Percentiles rank a stretch among this genome's conserved stretches.
Evolutionary conservation across 1,140 invertebrate species (phyloP).

Genomic region (Oncopeltus fasciatus): DNA sequence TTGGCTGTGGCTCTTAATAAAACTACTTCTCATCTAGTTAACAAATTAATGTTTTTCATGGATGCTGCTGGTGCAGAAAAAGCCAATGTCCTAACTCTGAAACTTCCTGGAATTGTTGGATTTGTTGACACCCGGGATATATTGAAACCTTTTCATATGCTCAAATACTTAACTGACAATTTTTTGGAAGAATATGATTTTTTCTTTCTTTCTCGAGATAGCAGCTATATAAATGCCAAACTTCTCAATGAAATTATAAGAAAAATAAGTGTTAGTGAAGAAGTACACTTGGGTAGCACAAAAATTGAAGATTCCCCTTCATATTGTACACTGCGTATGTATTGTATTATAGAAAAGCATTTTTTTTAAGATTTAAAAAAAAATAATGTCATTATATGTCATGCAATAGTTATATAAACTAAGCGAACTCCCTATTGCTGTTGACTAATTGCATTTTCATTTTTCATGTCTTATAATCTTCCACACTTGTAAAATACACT

Average conservation of each 20-base stretch:
- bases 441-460: no score
- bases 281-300: slow-evolving; percentile 57
- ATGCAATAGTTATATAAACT: no score
- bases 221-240: slow-evolving; percentile 60
- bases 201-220: slow-evolving; percentile 73
- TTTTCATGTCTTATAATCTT: no score
- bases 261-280: slow-evolving; percentile 63
- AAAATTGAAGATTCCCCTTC: slow-evolving; percentile 30
- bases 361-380: no score
- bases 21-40: slow-evolving; percentile 60
- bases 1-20: slow-evolving; percentile 63
- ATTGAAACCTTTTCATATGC: slow-evolving; percentile 61
- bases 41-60: slow-evolving; percentile 62
- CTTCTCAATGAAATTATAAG: slow-evolving; percentile 50
- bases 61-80: slow-evolving; percentile 49
- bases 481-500: no score
- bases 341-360: no score
- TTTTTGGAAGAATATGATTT: slow-evolving; percentile 80
- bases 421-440: no score
- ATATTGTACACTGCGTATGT: slow-evolving; percentile 49
- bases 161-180: slow-evolving; percentile 81
- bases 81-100: slow-evolving; percentile 40
- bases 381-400: no score
- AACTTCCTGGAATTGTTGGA: slow-evolving; percentile 57
- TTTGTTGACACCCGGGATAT: slow-evolving; percentile 62